Conservation (phyloP, 2,888 invertebrate species). For the Mellilla xanthometata region DNA sequence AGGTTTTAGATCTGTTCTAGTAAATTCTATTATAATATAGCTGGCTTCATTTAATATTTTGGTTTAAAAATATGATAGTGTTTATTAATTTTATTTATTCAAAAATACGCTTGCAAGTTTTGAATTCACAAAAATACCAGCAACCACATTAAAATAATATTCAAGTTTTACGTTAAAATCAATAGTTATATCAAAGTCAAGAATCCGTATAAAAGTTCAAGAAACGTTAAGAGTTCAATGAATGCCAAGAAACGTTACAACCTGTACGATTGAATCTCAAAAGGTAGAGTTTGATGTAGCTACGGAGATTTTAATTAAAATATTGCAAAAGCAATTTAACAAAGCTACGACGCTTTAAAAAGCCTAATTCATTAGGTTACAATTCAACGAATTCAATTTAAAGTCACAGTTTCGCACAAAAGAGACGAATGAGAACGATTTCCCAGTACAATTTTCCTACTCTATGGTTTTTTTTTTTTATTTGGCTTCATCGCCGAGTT, state of each 20-base stretch:
- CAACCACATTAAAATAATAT: too few species aligned
- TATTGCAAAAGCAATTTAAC: neutral
- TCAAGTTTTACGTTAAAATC: too few species aligned
- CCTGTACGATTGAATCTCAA: conserved; percentile 15
- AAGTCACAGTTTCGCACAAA: neutral
- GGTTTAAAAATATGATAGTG: too few species aligned
- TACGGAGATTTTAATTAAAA: conserved; percentile 7
- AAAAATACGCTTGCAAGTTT: too few species aligned
- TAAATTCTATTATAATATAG: too few species aligned
- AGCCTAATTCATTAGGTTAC: neutral
- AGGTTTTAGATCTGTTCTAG: too few species aligned
- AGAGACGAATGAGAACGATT: neutral
- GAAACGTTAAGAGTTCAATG: too few species aligned
- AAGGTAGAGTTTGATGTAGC: conserved; percentile 5
- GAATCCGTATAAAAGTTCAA: neutral
- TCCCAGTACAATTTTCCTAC: neutral
- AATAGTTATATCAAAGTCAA: neutral
- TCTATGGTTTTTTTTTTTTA: too few species aligned
- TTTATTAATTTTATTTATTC: too few species aligned
- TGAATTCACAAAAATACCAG: too few species aligned
- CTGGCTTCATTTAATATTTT: too few species aligned
- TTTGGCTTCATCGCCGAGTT: too few species aligned
- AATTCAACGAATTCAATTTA: neutral
- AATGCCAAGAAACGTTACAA: neutral
- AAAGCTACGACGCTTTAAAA: neutral